A percentile compares a stretch with the other conserved stretches of the same genome.
Conservation (phyloP, 2,797 vertebrate genomes). For the Etheostoma perlongum region DNA sequence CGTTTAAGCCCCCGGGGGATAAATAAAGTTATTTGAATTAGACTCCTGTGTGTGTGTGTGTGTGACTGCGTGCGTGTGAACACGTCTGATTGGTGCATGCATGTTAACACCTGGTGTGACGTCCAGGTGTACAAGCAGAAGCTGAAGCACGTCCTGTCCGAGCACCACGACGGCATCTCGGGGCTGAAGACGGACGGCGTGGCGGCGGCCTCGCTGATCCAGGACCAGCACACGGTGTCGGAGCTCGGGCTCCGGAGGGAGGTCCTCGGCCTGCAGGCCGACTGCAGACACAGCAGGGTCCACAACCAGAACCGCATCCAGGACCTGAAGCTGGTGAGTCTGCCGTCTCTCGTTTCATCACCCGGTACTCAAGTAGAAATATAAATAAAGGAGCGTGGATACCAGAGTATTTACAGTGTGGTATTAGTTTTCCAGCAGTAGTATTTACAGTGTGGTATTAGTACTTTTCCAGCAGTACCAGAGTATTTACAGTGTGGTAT, state of each 20-base stretch:
- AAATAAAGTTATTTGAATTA: no score
- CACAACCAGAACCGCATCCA: slow-evolving; percentile 5
- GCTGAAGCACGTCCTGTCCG: slow-evolving; percentile 66
- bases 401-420: no score
- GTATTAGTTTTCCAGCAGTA: no score
- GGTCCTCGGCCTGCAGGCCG: neutral
- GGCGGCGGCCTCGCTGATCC: slow-evolving; percentile 3
- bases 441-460: no score
- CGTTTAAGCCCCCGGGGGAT: no score
- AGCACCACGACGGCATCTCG: slow-evolving; percentile 37
- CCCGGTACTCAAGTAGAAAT: no score
- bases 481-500: no score
- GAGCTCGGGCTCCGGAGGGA: slow-evolving; percentile 12
- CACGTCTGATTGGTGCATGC: neutral
- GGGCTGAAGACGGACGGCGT: slow-evolving; percentile 41
- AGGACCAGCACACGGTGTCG: neutral
- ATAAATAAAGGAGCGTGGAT: no score
- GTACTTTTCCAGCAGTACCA: no score
- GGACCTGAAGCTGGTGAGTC: slow-evolving; percentile 64
- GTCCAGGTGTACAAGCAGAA: slow-evolving; percentile 74
- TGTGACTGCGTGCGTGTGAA: no score
- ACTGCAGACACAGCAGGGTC: slow-evolving; percentile 21
- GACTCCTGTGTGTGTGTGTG: no score
- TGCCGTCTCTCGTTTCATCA: no score
- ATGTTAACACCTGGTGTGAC: neutral